Conservation (phyloP, 2,797 vertebrate genomes). For the Buceros bicornis region DNA sequence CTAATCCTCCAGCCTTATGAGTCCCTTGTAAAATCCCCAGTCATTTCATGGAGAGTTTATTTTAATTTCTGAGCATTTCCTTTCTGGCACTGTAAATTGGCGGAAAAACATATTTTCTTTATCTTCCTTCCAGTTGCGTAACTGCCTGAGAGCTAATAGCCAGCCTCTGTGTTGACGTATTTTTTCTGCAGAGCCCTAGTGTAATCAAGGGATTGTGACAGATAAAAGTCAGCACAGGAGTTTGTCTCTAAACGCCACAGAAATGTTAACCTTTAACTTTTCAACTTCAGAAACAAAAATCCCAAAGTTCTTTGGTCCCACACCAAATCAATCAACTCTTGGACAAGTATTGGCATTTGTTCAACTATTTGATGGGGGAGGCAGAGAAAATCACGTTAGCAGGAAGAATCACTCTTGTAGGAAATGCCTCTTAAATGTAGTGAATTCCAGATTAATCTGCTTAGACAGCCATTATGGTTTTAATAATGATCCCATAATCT, state of each 20-base stretch:
- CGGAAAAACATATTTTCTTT: constrained; percentile 13
- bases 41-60: background rate
- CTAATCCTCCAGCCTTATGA: background rate
- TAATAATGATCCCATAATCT: background rate
- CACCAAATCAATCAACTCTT: constrained; percentile 18
- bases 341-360: constrained; percentile 18
- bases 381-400: background rate
- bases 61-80: constrained; percentile 29
- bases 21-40: background rate
- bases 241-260: background rate
- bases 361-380: background rate
- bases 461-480: background rate
- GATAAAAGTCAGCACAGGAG: background rate
- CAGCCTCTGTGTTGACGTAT: background rate
- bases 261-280: constrained; percentile 47
- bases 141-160: constrained; percentile 10
- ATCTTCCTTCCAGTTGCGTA: constrained; percentile 40
- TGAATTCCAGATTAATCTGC: constrained; percentile 6
- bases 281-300: background rate
- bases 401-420: background rate
- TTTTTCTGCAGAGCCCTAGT: background rate
- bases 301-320: background rate
- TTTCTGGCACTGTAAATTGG: background rate
- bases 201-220: background rate
- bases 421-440: background rate